phyloP scores from a whole-genome alignment of 2,888 invertebrate species.

The Cyclophora punctaria region DNA sequence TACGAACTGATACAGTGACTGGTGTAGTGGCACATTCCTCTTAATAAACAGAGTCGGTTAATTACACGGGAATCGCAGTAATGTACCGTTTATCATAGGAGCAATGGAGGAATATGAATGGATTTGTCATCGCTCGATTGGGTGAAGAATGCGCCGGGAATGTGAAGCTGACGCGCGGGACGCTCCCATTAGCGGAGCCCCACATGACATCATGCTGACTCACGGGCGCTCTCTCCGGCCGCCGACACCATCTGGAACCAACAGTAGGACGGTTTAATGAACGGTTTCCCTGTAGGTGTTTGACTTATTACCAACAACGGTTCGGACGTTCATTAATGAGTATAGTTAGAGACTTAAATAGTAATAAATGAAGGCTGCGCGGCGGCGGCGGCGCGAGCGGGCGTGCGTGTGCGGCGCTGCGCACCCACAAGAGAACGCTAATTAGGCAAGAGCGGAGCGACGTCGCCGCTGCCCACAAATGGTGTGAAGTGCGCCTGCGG shows the following conservation, averaged over 20 bases:
- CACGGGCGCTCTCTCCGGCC: slow-evolving; percentile 39
- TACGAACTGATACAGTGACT: too few relatives aligned
- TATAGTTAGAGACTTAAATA: slow-evolving; percentile 22
- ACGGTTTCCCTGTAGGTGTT: slow-evolving; percentile 6
- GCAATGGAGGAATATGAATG: slow-evolving; percentile 60
- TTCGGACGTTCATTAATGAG: slow-evolving; percentile 22
- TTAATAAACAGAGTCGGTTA: slow-evolving; percentile 17
- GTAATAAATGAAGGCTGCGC: slow-evolving; percentile 48
- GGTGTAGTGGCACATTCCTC: too few relatives aligned
- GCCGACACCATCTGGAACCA: slow-evolving; percentile 42
- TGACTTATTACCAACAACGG: slow-evolving; percentile 6
- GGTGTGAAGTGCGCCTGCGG: slow-evolving; percentile 51
- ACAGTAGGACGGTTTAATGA: slow-evolving; percentile 23
- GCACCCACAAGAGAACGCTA: slow-evolving; percentile 62
- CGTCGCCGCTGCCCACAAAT: slow-evolving; percentile 51
- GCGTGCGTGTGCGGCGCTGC: slow-evolving; percentile 34
- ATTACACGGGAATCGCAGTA: slow-evolving; percentile 46
- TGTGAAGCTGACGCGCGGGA: slow-evolving; percentile 54
- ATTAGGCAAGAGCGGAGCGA: slow-evolving; percentile 58
- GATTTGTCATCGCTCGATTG: slow-evolving; percentile 71
- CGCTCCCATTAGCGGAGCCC: slow-evolving; percentile 55
- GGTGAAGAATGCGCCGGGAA: slow-evolving; percentile 62
- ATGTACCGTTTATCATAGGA: slow-evolving; percentile 43
- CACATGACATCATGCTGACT: slow-evolving; percentile 69
- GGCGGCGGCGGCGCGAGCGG: slow-evolving; percentile 25